phyloP scores from a whole-genome alignment of 2,113 vertebrate genomes.

The Rhizomys pruinosus region DNA sequence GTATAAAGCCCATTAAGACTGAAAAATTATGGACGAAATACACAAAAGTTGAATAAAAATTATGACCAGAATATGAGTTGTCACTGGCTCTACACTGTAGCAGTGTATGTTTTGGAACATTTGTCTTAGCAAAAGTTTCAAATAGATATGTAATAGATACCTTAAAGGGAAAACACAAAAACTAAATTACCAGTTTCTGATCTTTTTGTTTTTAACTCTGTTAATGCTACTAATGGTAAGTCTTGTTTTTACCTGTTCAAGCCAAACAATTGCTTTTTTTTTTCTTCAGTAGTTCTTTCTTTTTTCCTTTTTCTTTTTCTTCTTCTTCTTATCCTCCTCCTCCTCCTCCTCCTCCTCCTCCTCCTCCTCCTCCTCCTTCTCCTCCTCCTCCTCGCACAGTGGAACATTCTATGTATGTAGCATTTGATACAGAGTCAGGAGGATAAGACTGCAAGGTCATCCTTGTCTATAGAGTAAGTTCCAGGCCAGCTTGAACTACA shows the following conservation, averaged over 20 bases:
- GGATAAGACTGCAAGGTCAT: not conserved
- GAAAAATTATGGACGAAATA: not conserved
- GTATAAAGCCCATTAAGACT: not conserved
- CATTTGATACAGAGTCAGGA: not conserved
- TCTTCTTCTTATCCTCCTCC: no score
- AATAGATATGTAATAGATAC: not conserved
- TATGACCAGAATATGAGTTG: not conserved
- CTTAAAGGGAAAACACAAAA: not conserved
- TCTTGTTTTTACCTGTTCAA: no score
- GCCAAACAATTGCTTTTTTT: no score
- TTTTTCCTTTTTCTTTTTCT: no score
- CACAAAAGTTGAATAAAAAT: no score
- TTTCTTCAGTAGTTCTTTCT: no score
- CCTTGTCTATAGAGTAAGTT: not conserved
- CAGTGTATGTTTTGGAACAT: not conserved
- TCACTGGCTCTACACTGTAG: not conserved
- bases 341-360: no score
- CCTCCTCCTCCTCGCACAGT: no score
- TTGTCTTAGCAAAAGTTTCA: not conserved
- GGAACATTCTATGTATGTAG: no score
- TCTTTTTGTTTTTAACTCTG: not conserved
- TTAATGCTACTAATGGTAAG: no score
- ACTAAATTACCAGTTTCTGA: not conserved
- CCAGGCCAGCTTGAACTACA: not conserved
- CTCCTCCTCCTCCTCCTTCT: no score